phyloP scores from a whole-genome alignment of 2,888 invertebrate species.

The Xestoiulus laeticollis region DNA sequence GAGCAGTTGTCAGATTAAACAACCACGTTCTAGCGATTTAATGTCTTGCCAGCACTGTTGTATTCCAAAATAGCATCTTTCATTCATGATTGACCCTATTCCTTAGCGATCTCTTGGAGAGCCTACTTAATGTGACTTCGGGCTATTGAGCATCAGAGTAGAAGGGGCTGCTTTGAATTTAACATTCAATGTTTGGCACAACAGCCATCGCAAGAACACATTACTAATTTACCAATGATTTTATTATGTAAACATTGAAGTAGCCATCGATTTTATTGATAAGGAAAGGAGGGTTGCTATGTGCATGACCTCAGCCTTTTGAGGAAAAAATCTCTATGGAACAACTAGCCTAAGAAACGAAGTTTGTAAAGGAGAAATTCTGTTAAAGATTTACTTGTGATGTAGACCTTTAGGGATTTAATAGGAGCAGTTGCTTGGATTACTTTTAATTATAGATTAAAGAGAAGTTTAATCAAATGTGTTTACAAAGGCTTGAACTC shows the following conservation, averaged over 20 bases:
- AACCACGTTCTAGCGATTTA: neutral
- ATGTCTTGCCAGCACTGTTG: neutral
- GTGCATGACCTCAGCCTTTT: neutral
- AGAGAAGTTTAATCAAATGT: neutral
- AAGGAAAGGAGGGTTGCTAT: neutral
- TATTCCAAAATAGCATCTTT: neutral
- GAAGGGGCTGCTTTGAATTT: neutral
- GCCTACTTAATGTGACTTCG: neutral
- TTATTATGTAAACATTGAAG: neutral
- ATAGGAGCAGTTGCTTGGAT: neutral
- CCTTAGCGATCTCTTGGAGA: neutral
- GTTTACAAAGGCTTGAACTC: neutral
- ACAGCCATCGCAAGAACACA: neutral
- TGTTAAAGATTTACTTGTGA: neutral
- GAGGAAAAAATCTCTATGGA: neutral
- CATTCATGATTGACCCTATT: constrained; percentile 3
- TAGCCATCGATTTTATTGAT: neutral
- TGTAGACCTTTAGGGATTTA: neutral
- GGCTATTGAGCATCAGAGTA: neutral
- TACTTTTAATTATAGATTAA: neutral
- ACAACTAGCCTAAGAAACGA: too few relatives aligned
- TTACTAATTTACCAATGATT: neutral
- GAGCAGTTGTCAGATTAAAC: neutral
- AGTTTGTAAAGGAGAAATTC: neutral
- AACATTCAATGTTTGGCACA: neutral